Evolutionary conservation across 2,888 invertebrate species (phyloP).

Genomic region (Troides helena): DNA sequence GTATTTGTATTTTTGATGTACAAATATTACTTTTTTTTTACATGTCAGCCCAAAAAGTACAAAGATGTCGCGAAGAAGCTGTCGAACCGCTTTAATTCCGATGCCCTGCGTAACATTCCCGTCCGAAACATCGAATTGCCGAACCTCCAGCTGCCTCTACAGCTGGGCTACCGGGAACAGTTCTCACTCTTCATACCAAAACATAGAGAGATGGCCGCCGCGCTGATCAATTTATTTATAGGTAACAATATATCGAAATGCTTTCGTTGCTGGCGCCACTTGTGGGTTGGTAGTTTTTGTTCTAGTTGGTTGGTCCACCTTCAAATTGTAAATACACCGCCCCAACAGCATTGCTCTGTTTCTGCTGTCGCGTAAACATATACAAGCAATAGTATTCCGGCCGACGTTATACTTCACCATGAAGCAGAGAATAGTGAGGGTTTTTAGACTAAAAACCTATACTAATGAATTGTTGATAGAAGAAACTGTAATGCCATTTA

Average conservation of each 20-base stretch:
- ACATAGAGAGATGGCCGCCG: conserved; percentile 82
- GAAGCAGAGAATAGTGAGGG: too few relatives aligned
- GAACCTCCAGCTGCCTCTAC: conserved; percentile 79
- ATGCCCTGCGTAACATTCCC: conserved; percentile 70
- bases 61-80: conserved; percentile 46
- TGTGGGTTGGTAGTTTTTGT: too few relatives aligned
- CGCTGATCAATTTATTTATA: conserved; percentile 84
- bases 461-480: too few relatives aligned
- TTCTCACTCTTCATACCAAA: conserved; percentile 86
- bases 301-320: too few relatives aligned
- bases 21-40: background rate
- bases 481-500: too few relatives aligned
- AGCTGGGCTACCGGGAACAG: conserved; percentile 80
- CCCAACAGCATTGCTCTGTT: too few relatives aligned
- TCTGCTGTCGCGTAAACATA: too few relatives aligned
- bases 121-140: conserved; percentile 82
- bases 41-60: conserved; percentile 62
- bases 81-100: conserved; percentile 78
- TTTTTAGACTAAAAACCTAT: too few relatives aligned
- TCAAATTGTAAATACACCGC: too few relatives aligned
- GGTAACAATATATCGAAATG: conserved; percentile 52
- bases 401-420: too few relatives aligned
- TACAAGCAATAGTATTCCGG: too few relatives aligned
- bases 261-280: too few relatives aligned
- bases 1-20: background rate